Conservation (phyloP, 2,888 invertebrate genomes). For the Meghimatium bilineatum region DNA sequence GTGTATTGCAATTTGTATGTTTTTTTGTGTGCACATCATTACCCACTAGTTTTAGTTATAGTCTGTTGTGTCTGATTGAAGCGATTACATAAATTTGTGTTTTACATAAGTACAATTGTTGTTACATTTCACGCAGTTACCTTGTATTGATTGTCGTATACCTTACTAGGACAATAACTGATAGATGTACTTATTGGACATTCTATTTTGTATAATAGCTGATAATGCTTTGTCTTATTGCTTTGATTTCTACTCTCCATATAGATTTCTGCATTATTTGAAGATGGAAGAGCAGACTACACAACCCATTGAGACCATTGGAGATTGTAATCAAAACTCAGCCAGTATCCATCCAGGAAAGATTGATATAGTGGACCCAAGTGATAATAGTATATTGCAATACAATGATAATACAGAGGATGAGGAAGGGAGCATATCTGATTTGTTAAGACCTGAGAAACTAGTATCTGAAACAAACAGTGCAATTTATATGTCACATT, state of each 20-base stretch:
- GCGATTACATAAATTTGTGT: too few species aligned
- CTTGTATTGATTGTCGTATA: too few species aligned
- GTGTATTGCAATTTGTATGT: too few species aligned
- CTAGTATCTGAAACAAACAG: not conserved
- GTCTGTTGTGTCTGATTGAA: too few species aligned
- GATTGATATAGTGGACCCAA: slow-evolving; percentile 2
- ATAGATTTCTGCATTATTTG: not conserved
- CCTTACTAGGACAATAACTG: too few species aligned
- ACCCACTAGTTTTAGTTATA: too few species aligned
- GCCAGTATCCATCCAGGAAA: not conserved
- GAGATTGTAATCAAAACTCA: slow-evolving; percentile 5
- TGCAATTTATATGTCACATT: slow-evolving; percentile 20
- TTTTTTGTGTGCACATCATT: too few species aligned
- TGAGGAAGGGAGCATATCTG: slow-evolving; percentile 9
- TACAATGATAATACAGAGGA: not conserved
- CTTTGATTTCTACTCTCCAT: not conserved
- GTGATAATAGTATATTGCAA: not conserved
- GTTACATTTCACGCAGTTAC: too few species aligned
- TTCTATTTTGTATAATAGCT: not conserved
- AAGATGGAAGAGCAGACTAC: slow-evolving; percentile 25
- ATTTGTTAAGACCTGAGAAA: slow-evolving; percentile 31
- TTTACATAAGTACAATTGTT: too few species aligned
- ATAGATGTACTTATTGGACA: too few species aligned
- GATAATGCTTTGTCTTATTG: not conserved
- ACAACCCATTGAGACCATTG: not conserved